These are phyloP conservation scores for Drosophila kanapiae DNA, from an alignment of 1,140 invertebrate genomes.

Conservation along the genomic window DNA sequence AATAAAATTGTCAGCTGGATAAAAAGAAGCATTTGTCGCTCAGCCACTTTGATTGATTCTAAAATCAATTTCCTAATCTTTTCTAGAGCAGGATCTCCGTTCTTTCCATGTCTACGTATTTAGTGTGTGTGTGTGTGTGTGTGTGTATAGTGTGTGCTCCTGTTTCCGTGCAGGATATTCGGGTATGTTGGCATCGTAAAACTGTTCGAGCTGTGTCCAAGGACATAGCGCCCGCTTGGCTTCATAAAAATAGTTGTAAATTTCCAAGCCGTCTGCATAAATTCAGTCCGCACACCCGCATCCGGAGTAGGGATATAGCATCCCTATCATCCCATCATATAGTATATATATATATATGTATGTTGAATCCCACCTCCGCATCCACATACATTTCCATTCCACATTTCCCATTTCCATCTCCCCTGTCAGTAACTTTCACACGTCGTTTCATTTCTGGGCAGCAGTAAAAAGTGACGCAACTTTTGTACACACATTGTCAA, in stretches of 20 bases:
- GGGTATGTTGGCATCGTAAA: constrained; percentile 55
- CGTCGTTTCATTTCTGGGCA: constrained; percentile 64
- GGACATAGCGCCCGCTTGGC: constrained; percentile 56
- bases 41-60: constrained; percentile 44
- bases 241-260: constrained; percentile 82
- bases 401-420: constrained; percentile 12
- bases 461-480: constrained; percentile 75
- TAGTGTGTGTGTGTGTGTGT: constrained; percentile 1
- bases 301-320: constrained; percentile 1
- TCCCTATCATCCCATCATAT: not conserved
- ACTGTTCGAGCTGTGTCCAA: constrained; percentile 42
- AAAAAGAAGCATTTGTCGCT: constrained; percentile 9
- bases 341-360: not conserved
- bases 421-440: constrained; percentile 66
- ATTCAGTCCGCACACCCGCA: constrained; percentile 43
- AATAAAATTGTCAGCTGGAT: constrained; percentile 37
- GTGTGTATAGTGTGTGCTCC: not conserved
- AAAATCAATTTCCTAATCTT: constrained; percentile 51
- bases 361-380: not conserved
- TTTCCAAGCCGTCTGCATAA: constrained; percentile 72
- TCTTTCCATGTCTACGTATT: not conserved
- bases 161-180: constrained; percentile 31
- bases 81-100: not conserved
- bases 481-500: constrained; percentile 74
- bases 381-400: constrained; percentile 11